phyloP scores from a whole-genome alignment of 2,888 invertebrate genomes.

The Cataglyphis altisquamis region DNA sequence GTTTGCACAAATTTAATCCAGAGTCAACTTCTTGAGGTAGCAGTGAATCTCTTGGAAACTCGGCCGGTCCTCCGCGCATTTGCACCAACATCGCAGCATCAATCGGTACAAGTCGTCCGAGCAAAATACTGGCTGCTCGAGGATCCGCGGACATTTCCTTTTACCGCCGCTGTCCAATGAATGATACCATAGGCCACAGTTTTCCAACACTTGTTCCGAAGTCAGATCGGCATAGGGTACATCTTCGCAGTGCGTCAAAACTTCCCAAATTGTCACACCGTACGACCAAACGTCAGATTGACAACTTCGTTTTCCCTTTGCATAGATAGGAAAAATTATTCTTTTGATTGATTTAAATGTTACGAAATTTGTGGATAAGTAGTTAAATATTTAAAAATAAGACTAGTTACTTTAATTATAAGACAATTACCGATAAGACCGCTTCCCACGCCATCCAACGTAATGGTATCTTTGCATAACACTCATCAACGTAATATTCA shows the following conservation, averaged over 20 bases:
- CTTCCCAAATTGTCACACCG: conserved; percentile 96
- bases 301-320: conserved; percentile 94
- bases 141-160: conserved; percentile 87
- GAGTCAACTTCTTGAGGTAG: conserved; percentile 88
- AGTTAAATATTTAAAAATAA: not conserved
- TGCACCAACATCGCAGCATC: conserved; percentile 97
- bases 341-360: not conserved
- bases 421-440: conserved; percentile 89
- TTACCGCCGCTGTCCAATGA: conserved; percentile 84
- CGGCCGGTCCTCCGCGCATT: conserved; percentile 93
- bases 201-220: conserved; percentile 94
- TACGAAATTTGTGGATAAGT: not conserved
- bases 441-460: conserved; percentile 98
- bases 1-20: conserved; percentile 77
- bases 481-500: conserved; percentile 95
- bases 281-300: conserved; percentile 97
- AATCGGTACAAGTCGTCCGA: conserved; percentile 95
- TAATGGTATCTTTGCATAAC: conserved; percentile 93
- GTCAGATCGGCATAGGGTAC: conserved; percentile 94
- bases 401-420: not conserved
- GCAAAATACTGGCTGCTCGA: conserved; percentile 91
- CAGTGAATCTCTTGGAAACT: conserved; percentile 95
- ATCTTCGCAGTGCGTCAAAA: conserved; percentile 92
- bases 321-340: conserved; percentile 45
- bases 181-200: conserved; percentile 90